Evolutionary conservation across 2,888 invertebrate genomes (phyloP), one percentile per base, ranked within the genome.

Genomic region (Cerceris ruficornis): DNA sequence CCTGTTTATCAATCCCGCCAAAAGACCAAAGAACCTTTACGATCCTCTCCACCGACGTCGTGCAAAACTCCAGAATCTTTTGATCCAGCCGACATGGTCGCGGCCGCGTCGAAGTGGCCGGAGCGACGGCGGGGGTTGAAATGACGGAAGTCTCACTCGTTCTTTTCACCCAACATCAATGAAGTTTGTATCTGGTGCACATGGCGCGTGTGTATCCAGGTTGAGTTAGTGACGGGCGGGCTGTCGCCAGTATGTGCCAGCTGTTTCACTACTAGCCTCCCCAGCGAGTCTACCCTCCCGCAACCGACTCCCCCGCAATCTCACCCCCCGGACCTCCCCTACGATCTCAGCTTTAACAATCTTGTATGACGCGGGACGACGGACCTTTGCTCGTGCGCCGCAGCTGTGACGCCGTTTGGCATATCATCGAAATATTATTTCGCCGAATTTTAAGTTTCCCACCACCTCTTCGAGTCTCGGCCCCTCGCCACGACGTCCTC

Each of bases 101-200:
- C 7, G 14, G 52, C 9, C 11, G 13, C 11, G 14, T 64, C 46
- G 15, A 15, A 39, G 59, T 39, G 15, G 2, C 82, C 17, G 46
- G 39, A 52, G 69, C 82, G 85, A 84, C 75, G 82, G 80, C 88
- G 90, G 88, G 88, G 88, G 39, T 8, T 17, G 50, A 55, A 89
- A 87, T 60, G 77, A 75, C 68, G 80, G 67, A 81, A 85, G 79
- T 86, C 85, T 84, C 85, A 61, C 81, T 85, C 86, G 77, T 87
- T 88, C 84, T 88, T 89, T 88, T 87, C 86, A 84, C 81, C 82
- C 89, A 88, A 90, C 92, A 91, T 91, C 91, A 91, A 92, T 92
- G 91, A 91, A 91, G 91, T 92, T 92, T 92, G 92, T 91, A 91
- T 91, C 89, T 90, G 86, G 89, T 85, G 89, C 91, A 92, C 90